Conservation (phyloP, 2,113 vertebrate genomes). For the Hiodon tergisus region DNA sequence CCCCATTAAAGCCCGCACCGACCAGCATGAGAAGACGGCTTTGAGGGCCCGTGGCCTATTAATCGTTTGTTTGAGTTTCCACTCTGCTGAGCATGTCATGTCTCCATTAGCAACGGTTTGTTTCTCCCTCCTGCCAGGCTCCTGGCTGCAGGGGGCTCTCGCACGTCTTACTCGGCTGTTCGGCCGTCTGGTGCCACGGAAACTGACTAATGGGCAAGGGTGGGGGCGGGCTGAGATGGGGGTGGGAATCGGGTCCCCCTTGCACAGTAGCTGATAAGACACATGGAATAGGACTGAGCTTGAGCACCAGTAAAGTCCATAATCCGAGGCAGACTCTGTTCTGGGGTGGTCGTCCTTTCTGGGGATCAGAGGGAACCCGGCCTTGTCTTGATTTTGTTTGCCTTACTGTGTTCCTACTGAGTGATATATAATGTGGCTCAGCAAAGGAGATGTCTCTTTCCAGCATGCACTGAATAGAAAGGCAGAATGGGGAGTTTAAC, state of each 20-base stretch:
- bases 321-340: slow-evolving; percentile 8
- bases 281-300: slow-evolving; percentile 5
- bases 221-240: slow-evolving; percentile 11
- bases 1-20: neutral
- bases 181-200: slow-evolving; percentile 69
- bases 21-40: slow-evolving; percentile 36
- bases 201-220: slow-evolving; percentile 54
- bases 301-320: slow-evolving; percentile 1
- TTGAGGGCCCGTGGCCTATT: slow-evolving; percentile 64
- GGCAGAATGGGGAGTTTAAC: neutral
- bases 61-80: slow-evolving; percentile 74
- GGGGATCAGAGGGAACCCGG: neutral
- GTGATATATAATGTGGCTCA: neutral
- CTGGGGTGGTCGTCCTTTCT: neutral
- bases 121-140: slow-evolving; percentile 64
- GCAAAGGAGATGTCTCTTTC: neutral
- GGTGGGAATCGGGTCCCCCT: slow-evolving; percentile 3
- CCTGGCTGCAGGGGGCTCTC: slow-evolving; percentile 66
- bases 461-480: neutral
- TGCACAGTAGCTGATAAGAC: slow-evolving; percentile 22
- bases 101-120: slow-evolving; percentile 72
- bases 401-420: neutral
- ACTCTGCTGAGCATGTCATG: slow-evolving; percentile 66
- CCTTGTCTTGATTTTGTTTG: slow-evolving; percentile 2
- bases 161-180: slow-evolving; percentile 57